Conservation (phyloP, 2,797 vertebrate species). For the Coreius guichenoti region DNA sequence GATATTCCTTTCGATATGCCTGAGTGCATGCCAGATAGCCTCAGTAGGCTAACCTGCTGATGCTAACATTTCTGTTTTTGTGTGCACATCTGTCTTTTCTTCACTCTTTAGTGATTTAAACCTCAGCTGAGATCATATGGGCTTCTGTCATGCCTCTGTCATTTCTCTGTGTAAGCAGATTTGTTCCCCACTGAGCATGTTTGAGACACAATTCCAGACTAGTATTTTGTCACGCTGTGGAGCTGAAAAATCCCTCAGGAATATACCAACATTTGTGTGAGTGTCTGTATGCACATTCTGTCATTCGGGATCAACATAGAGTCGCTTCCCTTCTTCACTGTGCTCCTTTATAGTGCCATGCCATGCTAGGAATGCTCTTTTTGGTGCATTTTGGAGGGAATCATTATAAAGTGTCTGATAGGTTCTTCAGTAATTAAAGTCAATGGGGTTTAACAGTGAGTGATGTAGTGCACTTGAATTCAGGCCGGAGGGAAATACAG, state of each 20-base stretch:
- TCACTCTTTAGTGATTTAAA: conserved; percentile 12
- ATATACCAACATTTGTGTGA: background rate
- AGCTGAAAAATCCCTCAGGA: conserved; percentile 16
- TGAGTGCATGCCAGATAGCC: conserved; percentile 15
- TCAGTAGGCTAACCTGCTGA: background rate
- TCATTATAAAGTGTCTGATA: background rate
- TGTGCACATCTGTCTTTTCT: conserved; percentile 21
- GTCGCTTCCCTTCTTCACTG: background rate
- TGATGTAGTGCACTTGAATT: conserved; percentile 12
- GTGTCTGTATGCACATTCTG: background rate
- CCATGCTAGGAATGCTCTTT: background rate
- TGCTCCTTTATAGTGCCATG: background rate
- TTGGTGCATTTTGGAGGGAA: background rate
- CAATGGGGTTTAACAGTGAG: background rate
- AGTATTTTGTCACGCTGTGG: background rate
- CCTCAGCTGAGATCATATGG: conserved; percentile 12
- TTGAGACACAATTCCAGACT: conserved; percentile 23
- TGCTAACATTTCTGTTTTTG: background rate
- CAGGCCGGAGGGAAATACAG: background rate
- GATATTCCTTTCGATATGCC: conserved; percentile 3
- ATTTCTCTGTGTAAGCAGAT: conserved; percentile 18
- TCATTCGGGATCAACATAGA: background rate
- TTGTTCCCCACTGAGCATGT: background rate
- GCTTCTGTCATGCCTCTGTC: background rate
- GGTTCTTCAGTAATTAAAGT: background rate